A percentile compares a stretch with the other conserved stretches of the same genome.
These are phyloP conservation scores for Aphelenchoides besseyi DNA, from an alignment of 1,140 invertebrate species.

Conservation along the genomic window DNA sequence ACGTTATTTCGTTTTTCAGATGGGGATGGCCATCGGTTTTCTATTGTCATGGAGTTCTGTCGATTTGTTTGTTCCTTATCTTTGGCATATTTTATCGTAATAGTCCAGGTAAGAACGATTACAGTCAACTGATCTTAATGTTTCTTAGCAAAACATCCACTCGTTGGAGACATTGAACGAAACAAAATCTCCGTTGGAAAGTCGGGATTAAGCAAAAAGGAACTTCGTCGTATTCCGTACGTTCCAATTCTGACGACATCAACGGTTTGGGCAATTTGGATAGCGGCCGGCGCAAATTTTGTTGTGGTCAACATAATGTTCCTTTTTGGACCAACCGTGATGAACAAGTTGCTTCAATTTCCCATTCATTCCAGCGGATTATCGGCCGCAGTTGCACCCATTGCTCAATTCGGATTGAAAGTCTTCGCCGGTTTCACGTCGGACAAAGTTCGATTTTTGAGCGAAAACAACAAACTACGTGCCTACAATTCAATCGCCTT, in stretches of 20 bases:
- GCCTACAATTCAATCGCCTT: constrained; percentile 29
- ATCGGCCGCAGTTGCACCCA: constrained; percentile 33
- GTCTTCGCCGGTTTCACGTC: constrained; percentile 36
- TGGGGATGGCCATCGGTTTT: constrained; percentile 38
- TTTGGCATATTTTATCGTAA: constrained; percentile 43
- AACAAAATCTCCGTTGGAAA: constrained; percentile 37
- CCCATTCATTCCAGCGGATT: constrained; percentile 32
- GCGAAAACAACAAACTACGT: constrained; percentile 31
- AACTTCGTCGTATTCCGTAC: constrained; percentile 36
- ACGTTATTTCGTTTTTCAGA: background rate
- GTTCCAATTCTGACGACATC: constrained; percentile 38
- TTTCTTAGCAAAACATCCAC: constrained; percentile 38
- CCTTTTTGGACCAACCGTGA: constrained; percentile 25
- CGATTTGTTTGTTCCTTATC: constrained; percentile 32
- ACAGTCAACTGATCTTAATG: background rate
- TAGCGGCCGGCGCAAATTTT: constrained; percentile 37
- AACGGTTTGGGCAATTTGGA: constrained; percentile 42
- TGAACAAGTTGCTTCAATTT: constrained; percentile 34
- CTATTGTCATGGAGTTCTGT: constrained; percentile 30
- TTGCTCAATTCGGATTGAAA: constrained; percentile 33
- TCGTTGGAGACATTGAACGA: constrained; percentile 35
- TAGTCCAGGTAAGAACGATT: constrained; percentile 25
- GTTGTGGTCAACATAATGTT: constrained; percentile 35
- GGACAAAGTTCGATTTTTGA: constrained; percentile 32
- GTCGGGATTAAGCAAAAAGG: constrained; percentile 25